phyloP scores from a whole-genome alignment of 2,888 invertebrate species.

The Idaea biselata region DNA sequence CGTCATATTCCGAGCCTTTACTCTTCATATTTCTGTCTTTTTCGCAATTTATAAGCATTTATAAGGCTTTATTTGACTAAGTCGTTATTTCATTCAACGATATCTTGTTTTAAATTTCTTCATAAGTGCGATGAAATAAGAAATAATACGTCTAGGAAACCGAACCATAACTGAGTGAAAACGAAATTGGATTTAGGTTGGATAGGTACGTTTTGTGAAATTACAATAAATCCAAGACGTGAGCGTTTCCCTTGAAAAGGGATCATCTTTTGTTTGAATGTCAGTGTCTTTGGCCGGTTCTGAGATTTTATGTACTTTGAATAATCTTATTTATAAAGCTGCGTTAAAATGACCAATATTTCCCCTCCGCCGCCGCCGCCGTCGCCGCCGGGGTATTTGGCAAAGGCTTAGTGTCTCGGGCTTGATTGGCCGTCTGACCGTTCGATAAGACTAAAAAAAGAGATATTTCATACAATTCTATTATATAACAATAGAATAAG shows the following conservation, averaged over 20 bases:
- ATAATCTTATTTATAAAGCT: slow-evolving; percentile 41
- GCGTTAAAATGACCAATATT: slow-evolving; percentile 31
- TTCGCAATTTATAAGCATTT: slow-evolving; percentile 47
- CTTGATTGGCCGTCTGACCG: not conserved
- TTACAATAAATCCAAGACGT: slow-evolving; percentile 35
- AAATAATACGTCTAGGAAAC: slow-evolving; percentile 33
- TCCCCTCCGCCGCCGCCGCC: slow-evolving; percentile 8
- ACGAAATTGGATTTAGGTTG: slow-evolving; percentile 33
- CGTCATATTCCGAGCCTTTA: slow-evolving; percentile 32
- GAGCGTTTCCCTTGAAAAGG: slow-evolving; percentile 30
- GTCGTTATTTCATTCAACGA: slow-evolving; percentile 43
- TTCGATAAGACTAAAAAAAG: not conserved
- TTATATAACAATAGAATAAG: not conserved
- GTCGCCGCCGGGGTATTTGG: slow-evolving; percentile 9
- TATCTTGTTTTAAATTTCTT: slow-evolving; percentile 42
- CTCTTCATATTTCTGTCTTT: slow-evolving; percentile 41
- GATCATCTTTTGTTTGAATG: slow-evolving; percentile 42
- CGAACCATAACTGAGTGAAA: slow-evolving; percentile 26
- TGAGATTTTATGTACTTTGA: slow-evolving; percentile 29
- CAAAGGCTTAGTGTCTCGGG: slow-evolving; percentile 11
- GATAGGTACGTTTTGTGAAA: slow-evolving; percentile 33
- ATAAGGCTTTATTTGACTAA: slow-evolving; percentile 39
- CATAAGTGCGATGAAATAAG: slow-evolving; percentile 22
- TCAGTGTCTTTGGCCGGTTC: slow-evolving; percentile 21
- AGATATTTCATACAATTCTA: not conserved